Evolutionary conservation across 2,113 vertebrate genomes (phyloP).

Genomic region (Rhizomys pruinosus): DNA sequence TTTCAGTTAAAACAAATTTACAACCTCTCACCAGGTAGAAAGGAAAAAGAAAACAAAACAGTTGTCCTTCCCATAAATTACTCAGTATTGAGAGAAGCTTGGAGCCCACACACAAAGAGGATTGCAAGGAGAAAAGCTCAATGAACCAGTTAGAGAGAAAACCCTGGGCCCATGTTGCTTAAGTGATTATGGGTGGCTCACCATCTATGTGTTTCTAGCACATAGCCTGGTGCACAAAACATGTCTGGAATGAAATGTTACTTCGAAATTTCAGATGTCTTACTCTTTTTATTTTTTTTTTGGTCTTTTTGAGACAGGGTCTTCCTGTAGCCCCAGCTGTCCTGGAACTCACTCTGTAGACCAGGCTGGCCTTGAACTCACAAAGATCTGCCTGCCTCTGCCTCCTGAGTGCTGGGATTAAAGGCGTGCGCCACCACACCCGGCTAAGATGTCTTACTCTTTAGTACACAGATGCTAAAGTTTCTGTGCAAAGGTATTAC

Average conservation of each 20-base stretch:
- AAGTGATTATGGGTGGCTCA: not conserved
- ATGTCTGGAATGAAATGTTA: not conserved
- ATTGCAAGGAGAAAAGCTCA: constrained; percentile 52
- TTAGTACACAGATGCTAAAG: not conserved
- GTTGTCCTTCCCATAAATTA: constrained; percentile 33
- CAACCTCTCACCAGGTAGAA: constrained; percentile 23
- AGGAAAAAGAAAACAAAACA: not conserved
- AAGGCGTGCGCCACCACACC: too few species aligned
- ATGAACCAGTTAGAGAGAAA: constrained; percentile 12
- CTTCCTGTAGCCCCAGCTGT: too few species aligned
- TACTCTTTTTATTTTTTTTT: too few species aligned
- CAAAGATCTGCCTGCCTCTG: too few species aligned
- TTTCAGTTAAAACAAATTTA: constrained; percentile 58
- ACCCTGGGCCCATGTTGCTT: not conserved
- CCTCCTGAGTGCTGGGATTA: too few species aligned
- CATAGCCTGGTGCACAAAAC: not conserved
- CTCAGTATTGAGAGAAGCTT: constrained; percentile 57
- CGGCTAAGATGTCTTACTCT: not conserved
- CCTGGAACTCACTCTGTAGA: too few species aligned
- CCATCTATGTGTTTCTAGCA: not conserved
- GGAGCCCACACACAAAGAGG: constrained; percentile 52
- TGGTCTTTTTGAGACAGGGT: too few species aligned
- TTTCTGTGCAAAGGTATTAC: not conserved
- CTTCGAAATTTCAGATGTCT: not conserved
- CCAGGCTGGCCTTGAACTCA: too few species aligned